phyloP scores from a whole-genome alignment of 2,888 invertebrate genomes.

The Phaedon cochleariae region DNA sequence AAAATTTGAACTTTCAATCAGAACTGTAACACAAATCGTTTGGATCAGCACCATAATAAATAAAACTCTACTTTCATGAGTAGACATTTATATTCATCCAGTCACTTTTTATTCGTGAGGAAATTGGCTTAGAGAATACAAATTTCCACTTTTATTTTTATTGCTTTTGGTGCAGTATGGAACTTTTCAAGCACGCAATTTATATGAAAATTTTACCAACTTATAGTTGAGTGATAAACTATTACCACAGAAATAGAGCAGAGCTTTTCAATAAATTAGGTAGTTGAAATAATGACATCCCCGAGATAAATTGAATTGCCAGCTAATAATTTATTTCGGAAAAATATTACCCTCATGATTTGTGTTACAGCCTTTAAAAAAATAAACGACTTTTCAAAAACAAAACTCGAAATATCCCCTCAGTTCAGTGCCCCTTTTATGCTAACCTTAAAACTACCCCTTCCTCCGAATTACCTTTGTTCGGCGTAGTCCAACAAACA shows the following conservation, averaged over 20 bases:
- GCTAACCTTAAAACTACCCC: background rate
- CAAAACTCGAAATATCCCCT: background rate
- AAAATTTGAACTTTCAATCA: conserved; percentile 1
- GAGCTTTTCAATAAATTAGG: too few species aligned
- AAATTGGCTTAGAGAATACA: too few species aligned
- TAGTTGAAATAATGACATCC: too few species aligned
- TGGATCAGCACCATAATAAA: background rate
- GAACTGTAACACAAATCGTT: background rate
- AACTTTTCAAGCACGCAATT: too few species aligned
- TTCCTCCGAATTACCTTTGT: background rate
- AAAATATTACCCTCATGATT: background rate
- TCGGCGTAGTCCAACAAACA: too few species aligned
- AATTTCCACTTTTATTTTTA: too few species aligned
- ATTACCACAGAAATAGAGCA: too few species aligned
- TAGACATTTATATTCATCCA: background rate
- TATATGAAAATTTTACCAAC: too few species aligned
- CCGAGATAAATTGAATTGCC: background rate
- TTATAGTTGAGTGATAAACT: too few species aligned
- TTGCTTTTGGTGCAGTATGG: too few species aligned
- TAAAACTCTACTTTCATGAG: too few species aligned
- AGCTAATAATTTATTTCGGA: background rate
- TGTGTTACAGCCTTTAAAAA: background rate
- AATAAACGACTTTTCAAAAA: background rate
- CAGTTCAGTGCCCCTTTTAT: background rate
- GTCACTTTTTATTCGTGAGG: too few species aligned